Evolutionary conservation across 2,888 invertebrate species (phyloP).

Genomic region (Barypeithes pellucidus): DNA sequence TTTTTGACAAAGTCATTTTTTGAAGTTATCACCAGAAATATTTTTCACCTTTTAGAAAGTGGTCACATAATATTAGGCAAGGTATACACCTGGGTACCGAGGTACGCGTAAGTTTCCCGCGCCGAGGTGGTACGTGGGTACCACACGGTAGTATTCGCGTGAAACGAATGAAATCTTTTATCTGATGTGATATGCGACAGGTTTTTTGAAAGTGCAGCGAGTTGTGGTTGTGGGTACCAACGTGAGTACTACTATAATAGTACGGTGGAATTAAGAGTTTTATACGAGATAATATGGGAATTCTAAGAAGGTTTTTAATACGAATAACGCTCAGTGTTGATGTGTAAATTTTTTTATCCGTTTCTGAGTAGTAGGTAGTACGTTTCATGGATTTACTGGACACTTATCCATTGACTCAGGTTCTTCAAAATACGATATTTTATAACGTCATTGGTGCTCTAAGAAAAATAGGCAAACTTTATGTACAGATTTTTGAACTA

Average conservation of each 20-base stretch:
- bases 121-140: constrained; percentile 10
- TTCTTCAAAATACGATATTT: too few species aligned
- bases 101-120: constrained; percentile 9
- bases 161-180: constrained; percentile 37
- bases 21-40: constrained; percentile 10
- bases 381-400: too few species aligned
- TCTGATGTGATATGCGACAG: background rate
- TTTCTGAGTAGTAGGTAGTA: background rate
- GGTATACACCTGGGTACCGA: too few species aligned
- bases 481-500: too few species aligned
- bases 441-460: too few species aligned
- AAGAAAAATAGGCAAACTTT: too few species aligned
- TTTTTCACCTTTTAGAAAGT: constrained; percentile 13
- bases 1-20: constrained; percentile 47
- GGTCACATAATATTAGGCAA: constrained; percentile 15
- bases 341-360: background rate
- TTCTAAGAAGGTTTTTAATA: background rate
- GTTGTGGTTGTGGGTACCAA: constrained; percentile 16
- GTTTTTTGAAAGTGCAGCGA: constrained; percentile 38
- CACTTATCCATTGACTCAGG: too few species aligned
- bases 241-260: constrained; percentile 22
- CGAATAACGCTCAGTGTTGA: background rate
- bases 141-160: constrained; percentile 15
- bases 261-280: constrained; percentile 15
- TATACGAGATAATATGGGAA: background rate